phyloP scores from a whole-genome alignment of 2,113 vertebrate genomes.

The Heterotis niloticus region DNA sequence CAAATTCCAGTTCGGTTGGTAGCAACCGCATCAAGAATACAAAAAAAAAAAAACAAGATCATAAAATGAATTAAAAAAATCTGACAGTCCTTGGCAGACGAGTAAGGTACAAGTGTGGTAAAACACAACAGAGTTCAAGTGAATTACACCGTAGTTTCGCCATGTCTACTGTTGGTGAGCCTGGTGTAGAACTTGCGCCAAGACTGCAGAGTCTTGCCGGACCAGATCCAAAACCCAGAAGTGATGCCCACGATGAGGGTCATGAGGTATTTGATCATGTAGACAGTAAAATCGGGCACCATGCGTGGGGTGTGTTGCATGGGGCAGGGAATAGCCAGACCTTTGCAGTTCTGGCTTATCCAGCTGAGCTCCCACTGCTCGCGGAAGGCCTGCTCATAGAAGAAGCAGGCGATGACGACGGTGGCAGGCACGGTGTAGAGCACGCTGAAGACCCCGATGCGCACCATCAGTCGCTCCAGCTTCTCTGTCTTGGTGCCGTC shows the following conservation, averaged over 20 bases:
- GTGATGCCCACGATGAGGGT: slow-evolving; percentile 98
- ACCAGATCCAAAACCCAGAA: slow-evolving; percentile 99
- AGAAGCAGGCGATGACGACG: slow-evolving; percentile 95
- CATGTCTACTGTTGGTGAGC: slow-evolving; percentile 84
- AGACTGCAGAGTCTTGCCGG: slow-evolving; percentile 94
- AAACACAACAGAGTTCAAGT: slow-evolving; percentile 24
- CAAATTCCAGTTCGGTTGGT: slow-evolving; percentile 25
- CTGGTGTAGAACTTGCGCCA: slow-evolving; percentile 94
- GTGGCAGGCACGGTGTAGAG: slow-evolving; percentile 96
- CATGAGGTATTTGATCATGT: slow-evolving; percentile 99
- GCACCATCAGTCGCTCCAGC: slow-evolving; percentile 92
- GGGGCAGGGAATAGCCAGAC: slow-evolving; percentile 90
- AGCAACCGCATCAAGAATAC: slow-evolving; percentile 32
- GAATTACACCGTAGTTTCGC: slow-evolving; percentile 86
- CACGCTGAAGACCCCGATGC: slow-evolving; percentile 94
- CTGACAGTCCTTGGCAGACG: slow-evolving; percentile 4
- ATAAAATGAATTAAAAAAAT: slow-evolving; percentile 10
- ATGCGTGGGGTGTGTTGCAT: slow-evolving; percentile 77
- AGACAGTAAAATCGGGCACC: slow-evolving; percentile 95
- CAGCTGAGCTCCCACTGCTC: slow-evolving; percentile 93
- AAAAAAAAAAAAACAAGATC: slow-evolving; percentile 29
- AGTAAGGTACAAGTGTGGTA: slow-evolving; percentile 19
- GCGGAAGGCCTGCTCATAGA: slow-evolving; percentile 96
- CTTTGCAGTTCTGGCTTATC: slow-evolving; percentile 88
- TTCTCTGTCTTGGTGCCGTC: slow-evolving; percentile 96